Conservation (phyloP, 2,888 invertebrate genomes). For the Molorchus minor region DNA sequence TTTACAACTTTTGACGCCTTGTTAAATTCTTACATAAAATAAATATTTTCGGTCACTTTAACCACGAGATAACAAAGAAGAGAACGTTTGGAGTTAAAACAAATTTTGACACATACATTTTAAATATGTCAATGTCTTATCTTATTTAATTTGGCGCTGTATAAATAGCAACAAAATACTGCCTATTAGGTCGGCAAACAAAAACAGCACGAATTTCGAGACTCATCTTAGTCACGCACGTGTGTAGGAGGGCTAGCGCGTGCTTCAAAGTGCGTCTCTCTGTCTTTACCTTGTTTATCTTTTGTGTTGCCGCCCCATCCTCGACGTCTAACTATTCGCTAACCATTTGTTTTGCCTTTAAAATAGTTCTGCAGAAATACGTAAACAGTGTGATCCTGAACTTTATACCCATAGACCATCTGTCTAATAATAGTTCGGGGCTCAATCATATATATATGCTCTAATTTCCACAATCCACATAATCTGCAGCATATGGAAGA, state of each 20-base stretch:
- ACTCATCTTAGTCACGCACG: conserved; percentile 25
- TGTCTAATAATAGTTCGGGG: neutral
- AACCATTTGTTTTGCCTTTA: conserved; percentile 18
- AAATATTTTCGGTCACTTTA: neutral
- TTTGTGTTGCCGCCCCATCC: conserved; percentile 20
- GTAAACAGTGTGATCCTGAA: neutral
- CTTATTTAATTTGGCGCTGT: conserved; percentile 19
- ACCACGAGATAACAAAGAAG: neutral
- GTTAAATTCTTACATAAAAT: neutral
- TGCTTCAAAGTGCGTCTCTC: conserved; percentile 24
- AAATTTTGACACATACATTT: conserved; percentile 5
- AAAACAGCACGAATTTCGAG: conserved; percentile 27
- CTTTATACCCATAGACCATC: neutral
- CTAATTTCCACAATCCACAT: no score
- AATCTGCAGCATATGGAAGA: no score
- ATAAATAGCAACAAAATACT: conserved; percentile 15
- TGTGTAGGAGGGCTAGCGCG: conserved; percentile 31
- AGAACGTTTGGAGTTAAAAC: neutral
- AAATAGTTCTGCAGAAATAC: conserved; percentile 15
- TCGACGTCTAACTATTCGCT: conserved; percentile 12
- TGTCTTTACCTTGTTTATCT: conserved; percentile 23
- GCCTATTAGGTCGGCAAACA: conserved; percentile 20
- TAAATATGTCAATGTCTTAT: conserved; percentile 14
- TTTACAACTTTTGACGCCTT: neutral
- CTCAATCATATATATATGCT: no score